These are phyloP conservation scores for Chaenocephalus aceratus DNA, from an alignment of 2,113 vertebrate genomes.

Conservation along the genomic window DNA sequence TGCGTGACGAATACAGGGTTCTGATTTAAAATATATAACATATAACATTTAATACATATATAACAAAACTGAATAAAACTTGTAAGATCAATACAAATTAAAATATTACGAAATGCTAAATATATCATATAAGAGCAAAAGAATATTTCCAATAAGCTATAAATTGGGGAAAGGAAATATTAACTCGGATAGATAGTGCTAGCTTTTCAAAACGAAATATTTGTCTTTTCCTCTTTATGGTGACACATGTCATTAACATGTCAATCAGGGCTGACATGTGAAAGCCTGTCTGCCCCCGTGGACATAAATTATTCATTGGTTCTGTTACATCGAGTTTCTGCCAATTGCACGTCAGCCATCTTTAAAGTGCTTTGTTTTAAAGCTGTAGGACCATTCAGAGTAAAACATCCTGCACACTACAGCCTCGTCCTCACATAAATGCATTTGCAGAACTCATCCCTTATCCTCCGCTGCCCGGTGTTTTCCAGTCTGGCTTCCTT, in stretches of 20 bases:
- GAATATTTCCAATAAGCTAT: no score
- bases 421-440: not conserved
- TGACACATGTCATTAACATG: constrained; percentile 58
- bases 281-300: constrained; percentile 35
- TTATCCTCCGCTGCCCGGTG: constrained; percentile 2
- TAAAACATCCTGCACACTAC: not conserved
- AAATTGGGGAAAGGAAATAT: no score
- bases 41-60: no score
- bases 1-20: no score
- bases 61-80: no score
- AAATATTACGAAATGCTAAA: no score
- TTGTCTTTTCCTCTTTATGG: constrained; percentile 13
- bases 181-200: no score
- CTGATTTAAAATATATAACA: no score
- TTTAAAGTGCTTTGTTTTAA: constrained; percentile 38
- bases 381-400: not conserved
- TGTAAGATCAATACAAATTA: no score
- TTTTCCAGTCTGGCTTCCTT: constrained; percentile 26
- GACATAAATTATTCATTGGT: constrained; percentile 64
- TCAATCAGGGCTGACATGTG: constrained; percentile 49
- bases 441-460: constrained; percentile 9
- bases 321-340: constrained; percentile 40
- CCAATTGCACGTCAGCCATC: constrained; percentile 13
- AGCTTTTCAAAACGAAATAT: not conserved
- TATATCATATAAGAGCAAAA: no score